Conservation (phyloP, 2,113 vertebrate species). For the Verasper variegatus region DNA sequence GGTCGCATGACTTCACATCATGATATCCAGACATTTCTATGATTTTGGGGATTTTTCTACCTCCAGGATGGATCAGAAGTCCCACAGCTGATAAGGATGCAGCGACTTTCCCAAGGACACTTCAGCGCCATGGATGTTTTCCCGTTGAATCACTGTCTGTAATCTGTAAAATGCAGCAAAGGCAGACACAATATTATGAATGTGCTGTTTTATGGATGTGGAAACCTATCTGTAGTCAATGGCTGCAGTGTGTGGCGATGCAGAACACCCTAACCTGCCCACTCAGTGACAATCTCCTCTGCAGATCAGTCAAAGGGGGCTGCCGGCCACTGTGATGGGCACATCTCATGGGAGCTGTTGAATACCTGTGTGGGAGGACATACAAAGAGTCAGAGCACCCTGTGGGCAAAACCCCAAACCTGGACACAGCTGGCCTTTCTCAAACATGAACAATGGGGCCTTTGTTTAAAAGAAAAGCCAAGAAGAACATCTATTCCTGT, state of each 20-base stretch:
- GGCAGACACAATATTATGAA: slow-evolving; percentile 24
- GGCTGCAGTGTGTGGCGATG: slow-evolving; percentile 31
- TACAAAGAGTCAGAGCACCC: slow-evolving; percentile 48
- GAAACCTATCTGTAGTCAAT: slow-evolving; percentile 1
- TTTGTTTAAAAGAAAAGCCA: slow-evolving; percentile 52
- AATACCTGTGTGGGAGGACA: slow-evolving; percentile 77
- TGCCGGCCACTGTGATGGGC: slow-evolving; percentile 22
- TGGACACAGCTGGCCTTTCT: slow-evolving; percentile 66
- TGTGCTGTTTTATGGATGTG: slow-evolving; percentile 12
- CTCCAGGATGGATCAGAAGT: neutral
- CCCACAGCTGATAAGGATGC: slow-evolving; percentile 11
- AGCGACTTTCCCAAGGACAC: slow-evolving; percentile 42
- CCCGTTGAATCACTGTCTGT: slow-evolving; percentile 18
- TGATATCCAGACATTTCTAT: neutral
- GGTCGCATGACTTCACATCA: neutral
- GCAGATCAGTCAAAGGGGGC: slow-evolving; percentile 52
- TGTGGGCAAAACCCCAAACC: slow-evolving; percentile 38
- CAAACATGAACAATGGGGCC: slow-evolving; percentile 47
- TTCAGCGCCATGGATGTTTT: slow-evolving; percentile 17
- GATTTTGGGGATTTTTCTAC: neutral
- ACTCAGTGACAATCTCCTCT: slow-evolving; percentile 48
- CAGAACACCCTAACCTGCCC: slow-evolving; percentile 59
- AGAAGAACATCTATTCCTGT: slow-evolving; percentile 24
- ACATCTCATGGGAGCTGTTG: slow-evolving; percentile 72
- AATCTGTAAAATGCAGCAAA: slow-evolving; percentile 22